Percentiles rank a stretch among this genome's conserved stretches.
Conservation (phyloP, 2,888 invertebrate genomes). For the Noctua fimbriata region DNA sequence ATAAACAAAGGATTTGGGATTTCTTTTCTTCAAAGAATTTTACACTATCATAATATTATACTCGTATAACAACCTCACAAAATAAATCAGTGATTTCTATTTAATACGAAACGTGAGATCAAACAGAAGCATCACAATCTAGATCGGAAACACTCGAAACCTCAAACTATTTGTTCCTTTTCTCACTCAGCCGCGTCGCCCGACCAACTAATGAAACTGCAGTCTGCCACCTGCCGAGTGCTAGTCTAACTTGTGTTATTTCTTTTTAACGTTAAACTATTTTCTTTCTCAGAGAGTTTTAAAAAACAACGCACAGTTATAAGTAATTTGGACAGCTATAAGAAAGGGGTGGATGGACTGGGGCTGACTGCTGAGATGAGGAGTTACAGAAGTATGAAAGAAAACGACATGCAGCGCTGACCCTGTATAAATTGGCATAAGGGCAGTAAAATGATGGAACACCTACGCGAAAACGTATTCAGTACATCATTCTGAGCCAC, state of each 20-base stretch:
- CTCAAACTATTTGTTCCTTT: neutral
- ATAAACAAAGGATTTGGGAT: neutral
- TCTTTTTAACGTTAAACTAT: neutral
- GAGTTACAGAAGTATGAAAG: too few species aligned
- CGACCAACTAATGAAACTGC: constrained; percentile 35
- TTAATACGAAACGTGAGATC: constrained; percentile 4
- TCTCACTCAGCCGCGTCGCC: constrained; percentile 12
- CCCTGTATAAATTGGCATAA: neutral
- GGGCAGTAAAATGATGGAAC: neutral
- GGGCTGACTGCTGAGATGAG: neutral
- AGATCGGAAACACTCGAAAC: constrained; percentile 10
- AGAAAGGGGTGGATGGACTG: neutral
- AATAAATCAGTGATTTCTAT: neutral
- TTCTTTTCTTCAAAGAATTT: neutral
- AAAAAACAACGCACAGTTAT: neutral
- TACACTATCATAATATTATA: neutral
- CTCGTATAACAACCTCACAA: neutral
- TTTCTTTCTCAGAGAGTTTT: neutral
- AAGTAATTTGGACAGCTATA: neutral
- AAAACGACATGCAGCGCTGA: too few species aligned
- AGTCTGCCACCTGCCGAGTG: neutral
- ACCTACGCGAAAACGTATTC: too few species aligned
- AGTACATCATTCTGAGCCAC: too few species aligned
- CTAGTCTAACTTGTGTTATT: neutral
- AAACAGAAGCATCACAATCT: constrained; percentile 2